Evolutionary conservation across 2,888 invertebrate species (phyloP).

Genomic region (Pilophorus perplexus): DNA sequence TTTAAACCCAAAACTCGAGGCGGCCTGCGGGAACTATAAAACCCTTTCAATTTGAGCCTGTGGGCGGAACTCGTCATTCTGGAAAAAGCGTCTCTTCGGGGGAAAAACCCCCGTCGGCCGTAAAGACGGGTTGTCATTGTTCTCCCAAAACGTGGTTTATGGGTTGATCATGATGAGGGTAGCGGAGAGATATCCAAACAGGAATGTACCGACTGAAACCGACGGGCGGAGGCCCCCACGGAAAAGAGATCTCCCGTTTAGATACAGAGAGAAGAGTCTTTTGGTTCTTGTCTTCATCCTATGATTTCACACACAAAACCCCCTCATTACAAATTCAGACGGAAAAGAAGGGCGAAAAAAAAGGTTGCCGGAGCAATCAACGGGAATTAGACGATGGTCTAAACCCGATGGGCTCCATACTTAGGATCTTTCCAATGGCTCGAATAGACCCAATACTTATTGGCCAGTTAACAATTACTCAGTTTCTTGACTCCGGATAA

Average conservation of each 20-base stretch:
- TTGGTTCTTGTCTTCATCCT: slow-evolving; percentile 34
- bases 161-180: slow-evolving; percentile 15
- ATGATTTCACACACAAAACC: slow-evolving; percentile 42
- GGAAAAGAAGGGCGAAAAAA: slow-evolving; percentile 2
- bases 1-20: too few relatives aligned
- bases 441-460: slow-evolving; percentile 2
- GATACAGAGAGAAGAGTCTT: slow-evolving; percentile 6
- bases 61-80: too few relatives aligned
- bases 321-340: slow-evolving; percentile 41
- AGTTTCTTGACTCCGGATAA: slow-evolving; percentile 10
- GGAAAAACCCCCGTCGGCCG: too few relatives aligned
- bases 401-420: slow-evolving; percentile 7
- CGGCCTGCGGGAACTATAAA: too few relatives aligned
- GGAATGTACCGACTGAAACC: slow-evolving; percentile 1
- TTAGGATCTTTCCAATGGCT: slow-evolving; percentile 2
- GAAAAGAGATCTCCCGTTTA: slow-evolving; percentile 38
- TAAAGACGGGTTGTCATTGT: too few relatives aligned
- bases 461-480: slow-evolving; percentile 20
- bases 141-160: too few relatives aligned
- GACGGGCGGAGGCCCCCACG: too few relatives aligned
- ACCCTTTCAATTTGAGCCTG: too few relatives aligned
- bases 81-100: too few relatives aligned
- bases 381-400: slow-evolving; percentile 24
- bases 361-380: slow-evolving; percentile 34
- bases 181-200: not conserved